Evolutionary conservation across 92 coral and sea anemone species (phyloP), one percentile per base, ranked within the genome.

Genomic region (Blastomussa wellsi): DNA sequence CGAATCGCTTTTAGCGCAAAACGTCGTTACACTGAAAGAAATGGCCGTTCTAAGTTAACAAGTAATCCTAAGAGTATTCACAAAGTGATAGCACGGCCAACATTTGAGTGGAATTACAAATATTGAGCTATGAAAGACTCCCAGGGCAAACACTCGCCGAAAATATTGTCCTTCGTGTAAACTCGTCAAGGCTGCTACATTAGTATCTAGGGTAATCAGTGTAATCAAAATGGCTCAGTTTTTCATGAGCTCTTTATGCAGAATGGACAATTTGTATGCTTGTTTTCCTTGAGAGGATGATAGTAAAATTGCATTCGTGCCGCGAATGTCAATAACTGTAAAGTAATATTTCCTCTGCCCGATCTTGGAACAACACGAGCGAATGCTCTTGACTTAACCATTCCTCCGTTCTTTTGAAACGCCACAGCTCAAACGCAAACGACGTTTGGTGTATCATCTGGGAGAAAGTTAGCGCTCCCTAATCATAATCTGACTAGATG

Each of bases 81-180:
- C 41, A 83, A 75, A 74, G 79, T 60, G 87, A 83, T 83, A 73
- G 87, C 47, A 74, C 59, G 72, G 22, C 59, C 80, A 83, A 60
- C 86, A 59, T 52, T 72, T 83, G 87, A 83, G 87, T 74, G 87
- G 87, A 57, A 83, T 74, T 83, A 62, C 87, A 83, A 83, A 83
- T 83, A 83, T 83, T 83, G 47, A 71, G 87, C 74, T 64, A 39
- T 83, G 52, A 44, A 83, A 74, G 80, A 83, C 80, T 24, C 20
- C 33, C 4, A 72, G 74, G 74, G 38, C 81, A 83, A 83, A 83
- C 80, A 83, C 44, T 57, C 79, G 20, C 65, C 37, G 28, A 57
- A 83, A 83, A 74, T 55, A 59, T 73, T 72, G 79, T 67, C 79
- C 57, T 57, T 53, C 39, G 31, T 14, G 79, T 57, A 55, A 82